Conservation (phyloP, 2,113 vertebrate species). For the Furnarius figulus region DNA sequence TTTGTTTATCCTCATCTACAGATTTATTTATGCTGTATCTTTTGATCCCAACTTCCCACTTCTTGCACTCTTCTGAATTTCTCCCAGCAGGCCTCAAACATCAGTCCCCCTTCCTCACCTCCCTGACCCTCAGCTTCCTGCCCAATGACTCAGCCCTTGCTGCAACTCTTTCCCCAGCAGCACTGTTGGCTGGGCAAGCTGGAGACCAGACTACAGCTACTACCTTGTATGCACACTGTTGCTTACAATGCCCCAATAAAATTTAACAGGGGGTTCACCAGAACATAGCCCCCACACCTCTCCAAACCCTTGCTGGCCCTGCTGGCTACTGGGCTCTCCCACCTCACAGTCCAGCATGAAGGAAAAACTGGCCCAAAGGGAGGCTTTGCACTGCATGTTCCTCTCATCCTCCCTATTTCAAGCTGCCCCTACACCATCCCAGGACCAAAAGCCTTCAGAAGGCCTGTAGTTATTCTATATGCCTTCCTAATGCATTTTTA, state of each 20-base stretch:
- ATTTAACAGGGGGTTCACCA: fast-evolving
- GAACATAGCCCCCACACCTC: neutral
- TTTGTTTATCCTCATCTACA: neutral
- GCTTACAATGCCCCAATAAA: neutral
- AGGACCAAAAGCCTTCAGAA: neutral
- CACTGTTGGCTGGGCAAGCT: neutral
- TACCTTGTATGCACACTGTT: fast-evolving
- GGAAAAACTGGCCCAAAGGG: neutral
- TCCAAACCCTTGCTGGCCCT: neutral
- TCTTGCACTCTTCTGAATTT: neutral
- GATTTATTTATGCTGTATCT: neutral
- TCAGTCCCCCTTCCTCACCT: neutral
- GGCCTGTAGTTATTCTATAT: neutral
- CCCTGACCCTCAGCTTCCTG: neutral
- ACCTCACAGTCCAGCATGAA: fast-evolving
- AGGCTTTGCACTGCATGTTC: neutral
- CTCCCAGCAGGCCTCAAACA: fast-evolving
- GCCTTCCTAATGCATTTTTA: neutral
- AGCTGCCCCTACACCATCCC: fast-evolving
- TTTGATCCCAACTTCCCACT: neutral
- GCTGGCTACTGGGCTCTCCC: neutral
- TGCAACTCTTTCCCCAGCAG: neutral
- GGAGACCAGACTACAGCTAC: neutral
- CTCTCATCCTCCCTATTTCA: neutral
- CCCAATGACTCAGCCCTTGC: neutral